Evolutionary conservation across 92 coral and sea anemone genomes (phyloP), one percentile per base, ranked within the genome.

Genomic region (Bergia puertoricense): DNA sequence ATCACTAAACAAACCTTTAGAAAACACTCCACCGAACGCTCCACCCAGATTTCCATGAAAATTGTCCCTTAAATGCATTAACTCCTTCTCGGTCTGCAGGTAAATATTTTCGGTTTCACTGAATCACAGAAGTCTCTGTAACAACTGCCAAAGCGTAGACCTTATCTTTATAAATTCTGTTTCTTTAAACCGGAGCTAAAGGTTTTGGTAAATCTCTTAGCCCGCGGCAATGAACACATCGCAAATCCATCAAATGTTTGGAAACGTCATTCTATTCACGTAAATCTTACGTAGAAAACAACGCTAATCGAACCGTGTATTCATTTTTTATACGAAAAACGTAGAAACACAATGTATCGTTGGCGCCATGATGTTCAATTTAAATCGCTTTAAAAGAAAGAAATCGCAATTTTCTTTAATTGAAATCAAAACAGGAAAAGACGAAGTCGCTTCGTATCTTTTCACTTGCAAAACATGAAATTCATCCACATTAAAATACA

Each of bases 41-140:
- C 87, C 7, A 84, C 77, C 87, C 87, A 84, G 30, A 84, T 46
- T 22, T 84, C 87, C 87, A 84, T 84, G 67, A 44, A 36, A 18
- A 68, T n/a, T 72, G n/a, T 69, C 13, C 46, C 79, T 45, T 69
- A 37, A 69, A 46, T 9, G 42, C 82, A 84, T 42, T 11, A 18
- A 42, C 80, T 76, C 36, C 23, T 16, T 15, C 10, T 42, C 22
- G 0, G n/a, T 37, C 76, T 30, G 41, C 37, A 72, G 44, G 37
- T 72, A 72, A 72, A 37, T 9, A 72, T 39, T 62, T 0, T 62
- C 69, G 69, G 69, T 18, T 62, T 3, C 7, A 66, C 57, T n/a
- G 42, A 54, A 10, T 1, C n/a, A 36, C n/a, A 23, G 41, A 6
- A 37, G 30, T 16, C 37, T 46, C 37, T 46, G 15, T 69, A 13